A percentile compares a stretch with the other conserved stretches of the same genome.
Conservation (phyloP, 1,140 invertebrate genomes). For the Tetranychus urticae region DNA sequence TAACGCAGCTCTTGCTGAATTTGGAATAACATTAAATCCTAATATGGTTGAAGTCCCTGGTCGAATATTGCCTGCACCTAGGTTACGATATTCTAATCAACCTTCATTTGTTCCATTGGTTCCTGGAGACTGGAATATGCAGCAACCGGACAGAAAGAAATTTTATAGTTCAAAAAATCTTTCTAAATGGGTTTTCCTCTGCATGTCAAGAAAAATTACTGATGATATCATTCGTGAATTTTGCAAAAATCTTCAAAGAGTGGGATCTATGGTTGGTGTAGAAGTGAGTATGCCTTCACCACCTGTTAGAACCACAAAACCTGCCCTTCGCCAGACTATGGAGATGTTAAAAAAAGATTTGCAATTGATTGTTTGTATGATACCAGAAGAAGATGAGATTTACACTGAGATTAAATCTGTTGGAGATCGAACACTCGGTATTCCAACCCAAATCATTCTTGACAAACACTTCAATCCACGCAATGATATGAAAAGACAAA, state of each 20-base stretch:
- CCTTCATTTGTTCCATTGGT: neutral
- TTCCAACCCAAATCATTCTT: slow-evolving; percentile 60
- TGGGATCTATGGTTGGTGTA: no score
- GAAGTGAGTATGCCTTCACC: no score
- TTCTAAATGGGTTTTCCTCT: neutral
- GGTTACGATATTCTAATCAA: neutral
- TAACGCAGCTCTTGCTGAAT: no score
- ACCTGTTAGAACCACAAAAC: no score
- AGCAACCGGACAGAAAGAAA: neutral
- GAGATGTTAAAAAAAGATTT: neutral
- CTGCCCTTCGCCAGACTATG: no score
- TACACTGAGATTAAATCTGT: slow-evolving; percentile 37
- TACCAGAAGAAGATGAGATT: neutral
- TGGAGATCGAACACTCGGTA: slow-evolving; percentile 42
- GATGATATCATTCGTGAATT: no score
- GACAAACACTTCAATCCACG: slow-evolving; percentile 9
- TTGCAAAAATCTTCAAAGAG: no score
- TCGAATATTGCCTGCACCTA: neutral
- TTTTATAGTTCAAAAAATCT: neutral
- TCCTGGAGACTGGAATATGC: neutral
- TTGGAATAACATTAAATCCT: no score
- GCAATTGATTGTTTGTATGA: neutral
- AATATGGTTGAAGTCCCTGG: neutral
- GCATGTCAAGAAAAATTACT: no score
- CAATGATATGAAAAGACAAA: neutral